phyloP scores from a whole-genome alignment of 2,797 vertebrate genomes.

The Artibeus lituratus region DNA sequence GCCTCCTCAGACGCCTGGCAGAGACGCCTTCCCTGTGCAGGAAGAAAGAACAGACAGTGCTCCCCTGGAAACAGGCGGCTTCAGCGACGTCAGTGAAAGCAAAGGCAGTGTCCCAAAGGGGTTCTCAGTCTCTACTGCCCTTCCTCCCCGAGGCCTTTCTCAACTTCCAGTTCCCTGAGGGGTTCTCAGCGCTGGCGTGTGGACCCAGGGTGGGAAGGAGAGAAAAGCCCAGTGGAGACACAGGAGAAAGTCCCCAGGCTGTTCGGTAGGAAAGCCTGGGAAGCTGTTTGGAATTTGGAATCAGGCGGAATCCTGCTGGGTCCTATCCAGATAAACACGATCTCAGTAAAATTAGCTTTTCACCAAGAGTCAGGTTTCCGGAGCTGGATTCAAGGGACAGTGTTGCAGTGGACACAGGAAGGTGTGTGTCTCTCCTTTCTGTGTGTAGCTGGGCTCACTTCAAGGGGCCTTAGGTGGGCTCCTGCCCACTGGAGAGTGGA shows the following conservation, averaged over 20 bases:
- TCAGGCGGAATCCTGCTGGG: not conserved
- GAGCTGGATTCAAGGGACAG: not conserved
- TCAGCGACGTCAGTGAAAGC: not conserved
- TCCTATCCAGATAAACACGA: not conserved
- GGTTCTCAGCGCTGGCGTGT: not conserved
- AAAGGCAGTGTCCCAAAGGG: not conserved
- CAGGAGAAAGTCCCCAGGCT: not conserved
- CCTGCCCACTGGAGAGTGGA: not conserved
- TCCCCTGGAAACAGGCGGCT: fast-evolving
- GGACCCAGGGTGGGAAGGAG: not conserved
- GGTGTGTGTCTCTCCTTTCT: not conserved
- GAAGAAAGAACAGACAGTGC: not conserved
- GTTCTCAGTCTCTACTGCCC: not conserved
- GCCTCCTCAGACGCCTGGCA: not conserved
- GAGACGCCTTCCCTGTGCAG: too few relatives aligned
- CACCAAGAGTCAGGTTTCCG: not conserved
- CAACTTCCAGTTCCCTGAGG: not conserved
- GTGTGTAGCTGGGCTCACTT: not conserved
- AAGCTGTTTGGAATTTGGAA: not conserved
- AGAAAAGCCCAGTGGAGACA: not conserved
- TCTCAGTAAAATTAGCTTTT: not conserved
- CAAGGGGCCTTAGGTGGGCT: not conserved
- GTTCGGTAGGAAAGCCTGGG: not conserved
- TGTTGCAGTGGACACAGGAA: not conserved
- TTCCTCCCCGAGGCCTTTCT: not conserved